Evolutionary conservation across 2,797 vertebrate species (phyloP).

Genomic region (Girardinus metallicus): DNA sequence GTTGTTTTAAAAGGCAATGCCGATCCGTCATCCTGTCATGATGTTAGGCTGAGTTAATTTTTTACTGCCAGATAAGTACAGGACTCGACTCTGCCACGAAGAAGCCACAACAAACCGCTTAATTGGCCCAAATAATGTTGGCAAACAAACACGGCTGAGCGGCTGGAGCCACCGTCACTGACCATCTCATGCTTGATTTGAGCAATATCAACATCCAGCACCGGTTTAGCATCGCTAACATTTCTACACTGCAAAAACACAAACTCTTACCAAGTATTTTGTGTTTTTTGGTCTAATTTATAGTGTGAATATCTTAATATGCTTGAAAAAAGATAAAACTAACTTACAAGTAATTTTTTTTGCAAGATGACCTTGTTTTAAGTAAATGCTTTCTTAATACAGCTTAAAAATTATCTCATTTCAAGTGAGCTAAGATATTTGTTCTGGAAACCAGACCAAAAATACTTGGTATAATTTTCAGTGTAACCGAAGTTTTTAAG

Average conservation of each 20-base stretch:
- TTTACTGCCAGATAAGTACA: constrained; percentile 68
- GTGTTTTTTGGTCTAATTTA: too few relatives aligned
- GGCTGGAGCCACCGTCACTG: constrained; percentile 38
- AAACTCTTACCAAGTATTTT: too few relatives aligned
- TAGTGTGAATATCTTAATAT: too few relatives aligned
- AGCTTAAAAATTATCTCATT: too few relatives aligned
- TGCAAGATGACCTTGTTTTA: too few relatives aligned
- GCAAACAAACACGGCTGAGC: constrained; percentile 59
- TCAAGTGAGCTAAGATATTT: too few relatives aligned
- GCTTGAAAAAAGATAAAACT: too few relatives aligned
- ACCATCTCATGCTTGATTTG: constrained; percentile 23
- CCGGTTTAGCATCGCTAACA: not conserved
- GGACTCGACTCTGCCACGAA: constrained; percentile 45
- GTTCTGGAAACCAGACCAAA: too few relatives aligned
- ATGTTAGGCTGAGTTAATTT: constrained; percentile 65
- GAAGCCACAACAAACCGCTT: constrained; percentile 64
- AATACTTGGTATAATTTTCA: too few relatives aligned
- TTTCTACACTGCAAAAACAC: not conserved
- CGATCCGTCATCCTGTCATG: constrained; percentile 77
- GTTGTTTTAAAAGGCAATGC: constrained; percentile 73
- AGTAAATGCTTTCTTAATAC: too few relatives aligned
- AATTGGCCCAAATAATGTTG: constrained; percentile 60
- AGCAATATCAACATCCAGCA: constrained; percentile 34
- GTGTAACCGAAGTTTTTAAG: not conserved
- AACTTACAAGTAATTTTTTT: too few relatives aligned